Evolutionary conservation across 2,113 vertebrate species (phyloP), one percentile per base, ranked within the genome.

Genomic region (Phalacrocorax pelagicus): DNA sequence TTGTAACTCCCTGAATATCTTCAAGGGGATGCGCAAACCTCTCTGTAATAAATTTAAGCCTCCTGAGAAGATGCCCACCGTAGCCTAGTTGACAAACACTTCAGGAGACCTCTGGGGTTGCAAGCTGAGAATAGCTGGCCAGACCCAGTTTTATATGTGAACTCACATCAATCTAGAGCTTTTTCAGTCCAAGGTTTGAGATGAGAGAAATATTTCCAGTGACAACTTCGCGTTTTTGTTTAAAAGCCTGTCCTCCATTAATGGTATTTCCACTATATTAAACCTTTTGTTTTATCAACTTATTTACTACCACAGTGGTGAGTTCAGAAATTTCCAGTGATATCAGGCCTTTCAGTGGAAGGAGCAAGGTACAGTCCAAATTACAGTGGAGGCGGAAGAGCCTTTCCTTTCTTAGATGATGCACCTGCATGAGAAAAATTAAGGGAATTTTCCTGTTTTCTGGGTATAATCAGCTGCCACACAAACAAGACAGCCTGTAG

Each of bases 401-500:
- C 15, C 13, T 84, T 88, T 86, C 36, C 18, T 80, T 55, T 90
- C 58, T 81, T 44, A 77, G 19, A 4, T 77, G 27, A 62, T 74
- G 11, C 8, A 47, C 19, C 12, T 36, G 18, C 4, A 1, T 78
- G 34, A 92, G 40, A 75, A 92, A 59, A 59, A 63, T 6, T 29
- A 27, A 88, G 17, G 38, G 51, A 92, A 92, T 92, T 92, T 90
- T 90, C 51, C 75, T 86, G 26, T 87, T 80, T 82, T 77, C 47
- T 88, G 62, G 3, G 22, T 70, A 38, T 51, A 22, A 92, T 59
- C 52, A 81, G 22, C 55, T 89, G 57, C 73, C 62, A 70, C 58
- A 88, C 29, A 73, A 58, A 40, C 21, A 62, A 67, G 34, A 29
- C 75, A 88, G 54, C 8, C n/a, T 70, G n/a, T 8, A 89, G 29